Base-by-base conservation (phyloP, 1,140 invertebrate species). In the Hyles vespertilio region DNA sequence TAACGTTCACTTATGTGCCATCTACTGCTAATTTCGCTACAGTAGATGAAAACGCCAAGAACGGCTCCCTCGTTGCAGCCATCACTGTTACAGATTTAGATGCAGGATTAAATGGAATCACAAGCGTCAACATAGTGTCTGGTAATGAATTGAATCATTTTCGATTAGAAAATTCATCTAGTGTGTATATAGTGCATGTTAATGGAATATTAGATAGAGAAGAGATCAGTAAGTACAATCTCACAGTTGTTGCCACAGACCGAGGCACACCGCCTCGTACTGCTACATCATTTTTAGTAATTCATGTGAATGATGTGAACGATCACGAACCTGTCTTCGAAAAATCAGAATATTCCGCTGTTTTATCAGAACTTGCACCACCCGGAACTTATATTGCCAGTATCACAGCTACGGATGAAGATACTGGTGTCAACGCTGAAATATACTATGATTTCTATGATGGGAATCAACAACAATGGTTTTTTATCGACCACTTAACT, bases 321-420 rank as follows among this genome's bases (percentile, higher is more conserved):
- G 97, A 99, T 82, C 96, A 97, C 84, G 95, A 97, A 74, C 97
- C 97, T 1, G 96, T 97, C 3, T 98, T 98, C 77, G 96, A 97
- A 81, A 97, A 98, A 84, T 96, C 94, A 58, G 96, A 97, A 81
- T 98, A 98, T 87, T 95, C 95, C 0, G 93, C 96, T 0, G 92
- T 97, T 2, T 87, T 99, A 5, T 96, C 95, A 69, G 97, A 99
- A 87, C 88, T 96, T 3, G 94, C 95, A 3, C 95, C 96, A 0
- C 89, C 95, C 12, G 97, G 97, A 2, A 96, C 95, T 5, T 98
- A 95, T 77, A 95, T 98, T 0, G 94, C 95, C 0, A 94, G 95
- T 32, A 97, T 98, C 43, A 95, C 93, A 3, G 97, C 96, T 2
- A 96, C 95, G 1, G 96, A 98, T 81, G 96, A 96, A 79, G 96